Evolutionary conservation across 2,888 invertebrate genomes (phyloP), one percentile per base, ranked within the genome.

Genomic region (Meandrusa payeni): DNA sequence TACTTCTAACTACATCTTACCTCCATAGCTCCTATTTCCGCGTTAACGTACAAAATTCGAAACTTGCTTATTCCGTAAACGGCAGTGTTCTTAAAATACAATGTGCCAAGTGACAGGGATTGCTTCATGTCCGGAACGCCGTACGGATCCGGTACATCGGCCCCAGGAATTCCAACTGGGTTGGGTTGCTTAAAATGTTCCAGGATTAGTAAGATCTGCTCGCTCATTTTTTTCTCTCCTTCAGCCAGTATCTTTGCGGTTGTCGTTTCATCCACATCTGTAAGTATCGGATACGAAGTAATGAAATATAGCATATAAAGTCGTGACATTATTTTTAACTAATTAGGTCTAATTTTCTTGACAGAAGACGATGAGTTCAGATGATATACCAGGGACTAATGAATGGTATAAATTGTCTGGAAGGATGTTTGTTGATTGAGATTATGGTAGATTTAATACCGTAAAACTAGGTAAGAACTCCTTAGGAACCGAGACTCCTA

Each of bases 121-220:
- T 94, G 93, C 42, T 90, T 91, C 82, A 94, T 92, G 54, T 94
- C 92, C 0, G 95, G 95, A 11, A 96, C 92, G 0, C 89, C 78
- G 83, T 95, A 92, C 0, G 97, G 96, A 66, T 97, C 96, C 0
- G 94, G 94, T 37, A 96, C 90, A 2, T 93, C 91, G 0, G 91
- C 92, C 0, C 94, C 93, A 0, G 96, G 96, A 9, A 96, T 69
- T 3, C 95, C 95, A 2, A 94, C 85, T 0, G 95, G 95, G 72
- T 95, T 93, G 10, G 91, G 89, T 64, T 95, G 92, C 70, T 95
- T 94, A 72, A 93, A 96, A 67, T 96, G 95, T 39, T 93, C 92
- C 32, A 96, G 64, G n/a, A 95, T 83, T 6, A 89, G 85, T 27
- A 92, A 81, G 24, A 96, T 89, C 64, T 93, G 92, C 47, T 93